Evolutionary conservation across 1,140 invertebrate genomes (phyloP), one percentile per base, ranked within the genome.

Genomic region (Drosophila miranda): DNA sequence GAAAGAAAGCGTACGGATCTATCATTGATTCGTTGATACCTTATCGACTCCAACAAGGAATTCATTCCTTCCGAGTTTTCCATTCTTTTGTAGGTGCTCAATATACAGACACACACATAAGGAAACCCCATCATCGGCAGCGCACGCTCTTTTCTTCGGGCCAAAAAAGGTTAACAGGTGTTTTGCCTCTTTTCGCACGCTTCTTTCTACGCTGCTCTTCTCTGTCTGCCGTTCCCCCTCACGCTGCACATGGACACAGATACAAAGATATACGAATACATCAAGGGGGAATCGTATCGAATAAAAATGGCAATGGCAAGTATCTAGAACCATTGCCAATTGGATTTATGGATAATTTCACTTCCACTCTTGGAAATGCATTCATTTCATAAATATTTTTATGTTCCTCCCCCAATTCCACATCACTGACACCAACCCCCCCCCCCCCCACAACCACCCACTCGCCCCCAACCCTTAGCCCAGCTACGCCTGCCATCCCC

Each of bases 111-210:
- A 52, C 28, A 56, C 19, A 52, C 34, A 50, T 34, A 75, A 11
- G 51, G 9, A 41, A 26, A 26, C 23, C 23, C 23, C 23, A 26
- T 26, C 23, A 26, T 26, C 23, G 41, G 19, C 23, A 52, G 45
- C 48, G 56, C 51, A 59, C 44, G 42, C 34, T 38, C 34, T 11
- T 38, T 38, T 13, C 34, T 38, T 38, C 11, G 3, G 53, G 44
- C 28, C 49, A 14, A 44, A 28, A 53, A 38, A 42, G 81, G 68
- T 77, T 81, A 84, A 84, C 81, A 84, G 81, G 81, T 84, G 81
- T 84, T 81, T 84, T 63, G 59, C 23, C 51, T 82, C 74, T 74
- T 76, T 64, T 78, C 74, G 62, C 78, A 81, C 58, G 73, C 56
- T 77, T 79, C 51, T 56, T 63, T 72, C 52, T 49, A 16, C 30